phyloP scores from a whole-genome alignment of 2,888 invertebrate species.

The Rhamnusium bicolor region DNA sequence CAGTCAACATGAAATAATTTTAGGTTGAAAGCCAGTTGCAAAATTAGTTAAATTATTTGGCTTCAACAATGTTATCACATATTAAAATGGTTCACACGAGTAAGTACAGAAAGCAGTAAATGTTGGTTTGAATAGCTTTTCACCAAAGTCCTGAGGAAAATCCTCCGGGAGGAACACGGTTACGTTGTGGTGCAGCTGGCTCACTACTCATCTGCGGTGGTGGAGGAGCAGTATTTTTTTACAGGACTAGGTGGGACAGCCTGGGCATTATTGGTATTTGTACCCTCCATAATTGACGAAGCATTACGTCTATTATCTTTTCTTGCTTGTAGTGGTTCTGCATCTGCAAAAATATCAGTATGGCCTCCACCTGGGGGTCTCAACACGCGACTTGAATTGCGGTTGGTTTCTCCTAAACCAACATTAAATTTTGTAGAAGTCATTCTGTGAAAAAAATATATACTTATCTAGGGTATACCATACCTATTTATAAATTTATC shows the following conservation, averaged over 20 bases:
- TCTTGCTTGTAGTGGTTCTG: slow-evolving; percentile 50
- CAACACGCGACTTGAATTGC: slow-evolving; percentile 70
- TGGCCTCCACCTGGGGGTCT: slow-evolving; percentile 72
- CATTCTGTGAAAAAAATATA: slow-evolving; percentile 59
- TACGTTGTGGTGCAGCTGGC: slow-evolving; percentile 46
- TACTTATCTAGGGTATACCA: too few relatives aligned
- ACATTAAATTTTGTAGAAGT: slow-evolving; percentile 65
- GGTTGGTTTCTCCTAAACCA: slow-evolving; percentile 56
- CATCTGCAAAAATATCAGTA: slow-evolving; percentile 68
- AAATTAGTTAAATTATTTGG: slow-evolving; percentile 20
- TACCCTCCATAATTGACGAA: slow-evolving; percentile 63
- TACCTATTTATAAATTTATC: too few relatives aligned
- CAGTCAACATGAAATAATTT: slow-evolving; percentile 18
- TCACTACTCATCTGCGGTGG: slow-evolving; percentile 7
- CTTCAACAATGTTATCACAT: slow-evolving; percentile 20
- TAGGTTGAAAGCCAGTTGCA: slow-evolving; percentile 20
- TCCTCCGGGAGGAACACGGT: slow-evolving; percentile 62
- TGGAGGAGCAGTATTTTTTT: slow-evolving; percentile 40
- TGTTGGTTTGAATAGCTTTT: slow-evolving; percentile 29
- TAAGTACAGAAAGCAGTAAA: slow-evolving; percentile 26
- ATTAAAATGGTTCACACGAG: slow-evolving; percentile 22
- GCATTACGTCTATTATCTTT: slow-evolving; percentile 60
- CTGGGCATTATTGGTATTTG: slow-evolving; percentile 43
- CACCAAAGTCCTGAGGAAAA: slow-evolving; percentile 63
- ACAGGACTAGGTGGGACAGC: slow-evolving; percentile 41